Evolutionary conservation across 1,140 invertebrate species (phyloP).

Genomic region (Zaprionus davidi): DNA sequence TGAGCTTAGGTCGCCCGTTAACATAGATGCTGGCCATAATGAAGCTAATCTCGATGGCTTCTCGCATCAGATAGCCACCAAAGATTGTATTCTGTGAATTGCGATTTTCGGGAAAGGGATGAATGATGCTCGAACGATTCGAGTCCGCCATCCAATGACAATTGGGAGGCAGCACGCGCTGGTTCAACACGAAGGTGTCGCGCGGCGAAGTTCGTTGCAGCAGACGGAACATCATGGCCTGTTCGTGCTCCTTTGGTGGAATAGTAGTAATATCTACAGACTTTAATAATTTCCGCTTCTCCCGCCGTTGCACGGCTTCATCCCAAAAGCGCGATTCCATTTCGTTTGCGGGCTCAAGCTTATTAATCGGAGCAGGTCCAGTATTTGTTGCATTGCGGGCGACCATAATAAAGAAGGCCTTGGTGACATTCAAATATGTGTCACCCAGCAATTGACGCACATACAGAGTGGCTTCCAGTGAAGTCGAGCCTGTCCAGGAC

Average conservation of each 20-base stretch:
- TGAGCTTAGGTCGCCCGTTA: constrained; percentile 86
- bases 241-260: constrained; percentile 88
- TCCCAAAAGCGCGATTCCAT: constrained; percentile 86
- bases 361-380: constrained; percentile 88
- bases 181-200: constrained; percentile 84
- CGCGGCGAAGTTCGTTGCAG: constrained; percentile 87
- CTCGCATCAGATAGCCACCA: constrained; percentile 92
- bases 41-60: constrained; percentile 90
- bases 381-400: constrained; percentile 88
- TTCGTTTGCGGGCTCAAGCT: constrained; percentile 86
- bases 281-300: constrained; percentile 78
- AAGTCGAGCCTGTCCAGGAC: constrained; percentile 90
- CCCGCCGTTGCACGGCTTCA: constrained; percentile 85
- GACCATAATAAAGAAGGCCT: constrained; percentile 90
- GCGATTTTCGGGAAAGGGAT: constrained; percentile 83
- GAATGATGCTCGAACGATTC: constrained; percentile 55
- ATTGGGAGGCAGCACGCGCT: constrained; percentile 85
- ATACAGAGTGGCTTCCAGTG: constrained; percentile 89
- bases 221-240: constrained; percentile 88
- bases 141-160: constrained; percentile 88
- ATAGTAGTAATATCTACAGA: constrained; percentile 57
- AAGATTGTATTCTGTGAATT: constrained; percentile 93
- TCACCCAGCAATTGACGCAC: constrained; percentile 88
- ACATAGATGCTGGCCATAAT: constrained; percentile 87
- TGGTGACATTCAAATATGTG: constrained; percentile 87